Conservation (phyloP, 2,888 invertebrate genomes). For the Agrochola lota region DNA sequence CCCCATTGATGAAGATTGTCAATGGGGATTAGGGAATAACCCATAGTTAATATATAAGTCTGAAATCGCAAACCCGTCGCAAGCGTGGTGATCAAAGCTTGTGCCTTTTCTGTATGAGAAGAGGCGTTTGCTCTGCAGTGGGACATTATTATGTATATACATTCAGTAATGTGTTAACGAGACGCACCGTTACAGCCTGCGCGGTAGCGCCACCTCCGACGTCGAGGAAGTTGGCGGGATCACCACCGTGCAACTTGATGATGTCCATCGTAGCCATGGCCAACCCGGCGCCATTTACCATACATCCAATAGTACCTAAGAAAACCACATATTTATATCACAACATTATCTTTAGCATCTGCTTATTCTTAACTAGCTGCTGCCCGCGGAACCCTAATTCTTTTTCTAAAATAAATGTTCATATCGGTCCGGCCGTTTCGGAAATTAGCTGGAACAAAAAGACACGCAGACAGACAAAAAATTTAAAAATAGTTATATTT, state of each 20-base stretch:
- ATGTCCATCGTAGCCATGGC: conserved; percentile 99
- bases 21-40: no score
- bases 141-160: not conserved
- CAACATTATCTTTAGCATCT: not conserved
- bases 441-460: no score
- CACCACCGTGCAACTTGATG: conserved; percentile 98
- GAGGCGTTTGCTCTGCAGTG: not conserved
- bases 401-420: no score
- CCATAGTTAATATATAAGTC: not conserved
- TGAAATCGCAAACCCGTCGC: not conserved
- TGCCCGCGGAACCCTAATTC: no score
- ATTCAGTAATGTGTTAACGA: conserved; percentile 8
- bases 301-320: conserved; percentile 95
- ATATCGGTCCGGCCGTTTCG: no score
- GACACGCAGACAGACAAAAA: no score
- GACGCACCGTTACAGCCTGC: conserved; percentile 94
- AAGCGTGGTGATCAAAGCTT: not conserved
- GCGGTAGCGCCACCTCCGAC: conserved; percentile 99
- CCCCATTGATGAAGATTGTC: no score
- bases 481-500: no score
- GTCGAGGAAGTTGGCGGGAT: conserved; percentile 99
- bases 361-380: not conserved
- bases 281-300: conserved; percentile 98
- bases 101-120: not conserved
- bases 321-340: not conserved